Conservation (phyloP, 2,888 invertebrate species). For the Drosophila dives region DNA sequence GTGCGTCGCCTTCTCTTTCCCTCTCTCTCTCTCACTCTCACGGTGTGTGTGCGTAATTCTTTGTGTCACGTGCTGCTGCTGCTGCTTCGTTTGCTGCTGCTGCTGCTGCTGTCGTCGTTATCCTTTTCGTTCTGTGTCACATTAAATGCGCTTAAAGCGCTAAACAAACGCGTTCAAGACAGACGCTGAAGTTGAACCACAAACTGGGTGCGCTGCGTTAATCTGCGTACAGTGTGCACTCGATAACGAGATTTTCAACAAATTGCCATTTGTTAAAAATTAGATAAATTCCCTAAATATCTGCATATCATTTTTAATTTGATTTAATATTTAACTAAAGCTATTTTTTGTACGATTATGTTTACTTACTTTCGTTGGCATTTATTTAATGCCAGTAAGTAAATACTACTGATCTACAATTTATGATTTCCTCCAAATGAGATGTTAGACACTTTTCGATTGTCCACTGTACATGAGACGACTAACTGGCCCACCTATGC, state of each 20-base stretch:
- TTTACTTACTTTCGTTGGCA: not conserved
- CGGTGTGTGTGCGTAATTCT: slow-evolving; percentile 18
- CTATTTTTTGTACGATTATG: not conserved
- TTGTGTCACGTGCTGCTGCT: slow-evolving; percentile 74
- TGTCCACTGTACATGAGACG: slow-evolving; percentile 21
- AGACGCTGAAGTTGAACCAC: slow-evolving; percentile 29
- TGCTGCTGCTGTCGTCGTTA: slow-evolving; percentile 69
- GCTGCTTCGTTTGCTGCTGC: slow-evolving; percentile 31
- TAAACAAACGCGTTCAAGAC: slow-evolving; percentile 71
- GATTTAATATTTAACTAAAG: no score
- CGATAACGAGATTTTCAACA: not conserved
- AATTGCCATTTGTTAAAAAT: not conserved
- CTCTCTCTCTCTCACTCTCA: slow-evolving; percentile 20
- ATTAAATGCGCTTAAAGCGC: slow-evolving; percentile 80
- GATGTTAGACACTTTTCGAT: not conserved
- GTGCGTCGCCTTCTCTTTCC: slow-evolving; percentile 66
- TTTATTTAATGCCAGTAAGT: not conserved
- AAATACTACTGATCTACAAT: not conserved
- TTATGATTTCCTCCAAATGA: not conserved
- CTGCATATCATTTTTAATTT: not conserved
- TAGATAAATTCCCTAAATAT: not conserved
- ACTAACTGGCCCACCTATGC: slow-evolving; percentile 69
- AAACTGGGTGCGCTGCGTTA: slow-evolving; percentile 17
- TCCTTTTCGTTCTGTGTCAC: slow-evolving; percentile 80
- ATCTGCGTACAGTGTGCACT: not conserved